Evolutionary conservation across 2,797 vertebrate species (phyloP), one percentile per base, ranked within the genome.

Genomic region (Scomberomorus guttatus): DNA sequence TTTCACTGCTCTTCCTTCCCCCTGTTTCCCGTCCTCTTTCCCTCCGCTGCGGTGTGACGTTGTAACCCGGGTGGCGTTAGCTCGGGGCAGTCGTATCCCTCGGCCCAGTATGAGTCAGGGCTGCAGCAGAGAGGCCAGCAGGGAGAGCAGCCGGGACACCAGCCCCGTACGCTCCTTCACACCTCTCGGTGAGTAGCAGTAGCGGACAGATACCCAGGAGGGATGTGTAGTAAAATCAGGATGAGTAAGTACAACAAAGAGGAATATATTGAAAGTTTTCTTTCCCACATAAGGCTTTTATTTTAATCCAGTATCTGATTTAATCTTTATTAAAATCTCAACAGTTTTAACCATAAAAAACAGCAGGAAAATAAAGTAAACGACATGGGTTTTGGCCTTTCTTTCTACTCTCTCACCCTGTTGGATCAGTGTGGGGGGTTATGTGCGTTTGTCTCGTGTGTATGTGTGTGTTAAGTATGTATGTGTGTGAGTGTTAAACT

Each of bases 51-150:
- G 79, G 50, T 64, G 71, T 27, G 64, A 39, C 62, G 72, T 86
- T 81, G 76, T 81, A 56, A 83, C 79, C 77, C 15, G 61, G 79
- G 84, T 67, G 88, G 65, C 75, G 65, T 93, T 96, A 99, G 98
- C 96, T n/a, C 97, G 97, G 91, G 97, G 97, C 95, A 99, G 98
- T 93, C 98, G 98, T 90, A 99, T 99, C 92, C 98, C 98, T 88
- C 97, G 98, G 75, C 98, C 98, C 93, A 99, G 98, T 94, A 97
- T 99, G 96, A 99, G 98, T 96, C 98, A 99, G 96, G 98, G 98
- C 81, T 99, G 98, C 96, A 99, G 98, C 95, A 96, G 98, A 89
- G 98, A 99, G 92, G 97, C 98, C 94, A 99, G 98, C 94, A 96
- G 98, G 69, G 98, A 99, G 93, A 99, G 98, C 93, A 99, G 98